A percentile compares a stretch with the other conserved stretches of the same genome.
Conservation (phyloP, 2,797 vertebrate species). For the Echeneis naucrates region DNA sequence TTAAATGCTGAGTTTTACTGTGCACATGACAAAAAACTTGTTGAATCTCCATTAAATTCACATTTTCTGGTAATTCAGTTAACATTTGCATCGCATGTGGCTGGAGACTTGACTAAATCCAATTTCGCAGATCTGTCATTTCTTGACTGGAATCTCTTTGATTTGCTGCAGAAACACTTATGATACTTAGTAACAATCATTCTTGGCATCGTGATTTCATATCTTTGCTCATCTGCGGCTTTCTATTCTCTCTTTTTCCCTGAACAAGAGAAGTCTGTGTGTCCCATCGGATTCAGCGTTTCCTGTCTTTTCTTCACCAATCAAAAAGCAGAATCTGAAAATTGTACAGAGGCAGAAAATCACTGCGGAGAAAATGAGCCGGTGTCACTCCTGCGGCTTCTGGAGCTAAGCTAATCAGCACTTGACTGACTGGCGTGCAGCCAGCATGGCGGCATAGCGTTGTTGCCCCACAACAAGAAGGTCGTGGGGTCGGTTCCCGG, state of each 20-base stretch:
- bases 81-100: background rate
- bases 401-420: slow-evolving; percentile 50
- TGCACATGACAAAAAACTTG: too few relatives aligned
- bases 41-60: too few relatives aligned
- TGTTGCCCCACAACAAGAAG: too few relatives aligned
- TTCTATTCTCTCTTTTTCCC: background rate
- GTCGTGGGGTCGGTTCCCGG: too few relatives aligned
- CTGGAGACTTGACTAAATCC: background rate
- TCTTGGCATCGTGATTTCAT: too few relatives aligned
- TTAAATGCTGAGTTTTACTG: too few relatives aligned
- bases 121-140: too few relatives aligned
- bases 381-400: background rate
- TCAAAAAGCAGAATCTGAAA: background rate
- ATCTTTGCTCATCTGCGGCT: too few relatives aligned
- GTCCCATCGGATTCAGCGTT: background rate
- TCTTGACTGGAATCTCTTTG: background rate
- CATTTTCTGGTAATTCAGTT: too few relatives aligned
- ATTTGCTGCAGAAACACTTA: background rate
- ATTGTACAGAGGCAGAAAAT: slow-evolving; percentile 10
- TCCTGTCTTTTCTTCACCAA: background rate
- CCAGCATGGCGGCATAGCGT: too few relatives aligned
- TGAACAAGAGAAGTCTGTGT: background rate
- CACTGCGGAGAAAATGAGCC: slow-evolving; percentile 7
- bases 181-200: too few relatives aligned
- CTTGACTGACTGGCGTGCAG: slow-evolving; percentile 49